Conservation (phyloP, 2,113 vertebrate species). For the Salvelinus alpinus region DNA sequence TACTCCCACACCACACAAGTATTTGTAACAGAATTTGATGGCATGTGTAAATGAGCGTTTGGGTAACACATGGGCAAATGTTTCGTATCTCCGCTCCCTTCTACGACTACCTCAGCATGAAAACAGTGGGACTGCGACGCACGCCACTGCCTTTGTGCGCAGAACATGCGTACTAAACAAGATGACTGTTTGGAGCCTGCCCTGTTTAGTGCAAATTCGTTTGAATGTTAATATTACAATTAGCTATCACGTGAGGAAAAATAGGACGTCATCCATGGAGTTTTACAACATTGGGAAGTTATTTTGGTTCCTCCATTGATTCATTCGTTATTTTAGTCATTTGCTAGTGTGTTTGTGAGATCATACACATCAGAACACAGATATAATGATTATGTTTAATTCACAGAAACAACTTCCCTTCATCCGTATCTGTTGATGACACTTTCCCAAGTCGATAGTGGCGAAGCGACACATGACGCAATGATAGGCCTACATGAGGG, state of each 20-base stretch:
- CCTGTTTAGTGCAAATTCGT: neutral
- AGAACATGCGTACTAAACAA: slow-evolving; percentile 28
- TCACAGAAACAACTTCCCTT: neutral
- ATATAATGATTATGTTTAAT: neutral
- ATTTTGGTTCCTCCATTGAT: no score
- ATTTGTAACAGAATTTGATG: slow-evolving; percentile 1
- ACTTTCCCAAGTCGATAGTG: neutral
- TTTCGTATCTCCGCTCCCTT: slow-evolving; percentile 11
- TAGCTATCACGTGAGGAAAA: neutral
- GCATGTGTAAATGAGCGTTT: slow-evolving; percentile 7
- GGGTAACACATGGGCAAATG: slow-evolving; percentile 4
- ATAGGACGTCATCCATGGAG: neutral
- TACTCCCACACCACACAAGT: slow-evolving; percentile 17
- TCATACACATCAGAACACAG: neutral
- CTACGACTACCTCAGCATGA: slow-evolving; percentile 9
- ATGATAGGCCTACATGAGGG: slow-evolving; percentile 24
- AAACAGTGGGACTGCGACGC: slow-evolving; percentile 22
- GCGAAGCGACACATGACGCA: no score
- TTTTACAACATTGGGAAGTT: no score
- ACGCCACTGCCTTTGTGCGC: slow-evolving; percentile 5
- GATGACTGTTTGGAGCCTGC: neutral
- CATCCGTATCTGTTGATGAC: neutral
- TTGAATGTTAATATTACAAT: neutral
- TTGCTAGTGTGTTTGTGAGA: no score
- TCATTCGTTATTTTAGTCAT: no score